phyloP scores from a whole-genome alignment of 2,797 vertebrate genomes.

The Lagocephalus sceleratus region DNA sequence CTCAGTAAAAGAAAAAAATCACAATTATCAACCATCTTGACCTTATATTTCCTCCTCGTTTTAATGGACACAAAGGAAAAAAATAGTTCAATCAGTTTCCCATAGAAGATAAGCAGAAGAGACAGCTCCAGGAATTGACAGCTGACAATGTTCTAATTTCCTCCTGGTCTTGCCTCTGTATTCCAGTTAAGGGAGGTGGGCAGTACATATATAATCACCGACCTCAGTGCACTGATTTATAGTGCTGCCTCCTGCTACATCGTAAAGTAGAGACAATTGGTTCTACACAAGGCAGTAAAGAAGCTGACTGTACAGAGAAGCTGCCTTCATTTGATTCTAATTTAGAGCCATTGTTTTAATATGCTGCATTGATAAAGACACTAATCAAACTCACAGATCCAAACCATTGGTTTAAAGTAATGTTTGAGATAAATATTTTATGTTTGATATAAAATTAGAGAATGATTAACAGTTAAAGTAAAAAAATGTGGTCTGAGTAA shows the following conservation, averaged over 20 bases:
- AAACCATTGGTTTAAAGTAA: no score
- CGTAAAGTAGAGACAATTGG: constrained; percentile 34
- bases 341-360: constrained; percentile 3
- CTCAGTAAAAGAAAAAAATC: neutral
- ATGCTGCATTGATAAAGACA: constrained; percentile 1
- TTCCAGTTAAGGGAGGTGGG: constrained; percentile 65
- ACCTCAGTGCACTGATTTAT: constrained; percentile 55
- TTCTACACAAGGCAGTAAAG: constrained; percentile 39
- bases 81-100: constrained; percentile 45
- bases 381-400: no score
- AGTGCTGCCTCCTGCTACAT: constrained; percentile 24
- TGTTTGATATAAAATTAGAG: no score
- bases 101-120: constrained; percentile 66
- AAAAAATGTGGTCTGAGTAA: no score
- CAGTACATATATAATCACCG: constrained; percentile 56
- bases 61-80: constrained; percentile 44
- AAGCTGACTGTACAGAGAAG: constrained; percentile 10
- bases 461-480: no score
- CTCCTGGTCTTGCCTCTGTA: constrained; percentile 66
- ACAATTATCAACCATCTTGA: constrained; percentile 8
- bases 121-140: constrained; percentile 58
- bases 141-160: constrained; percentile 60
- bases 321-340: constrained; percentile 20
- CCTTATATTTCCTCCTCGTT: constrained; percentile 17
- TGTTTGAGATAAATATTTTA: no score